Base-by-base conservation (phyloP, 2,113 vertebrate genomes). In the Oncorhynchus keta region DNA sequence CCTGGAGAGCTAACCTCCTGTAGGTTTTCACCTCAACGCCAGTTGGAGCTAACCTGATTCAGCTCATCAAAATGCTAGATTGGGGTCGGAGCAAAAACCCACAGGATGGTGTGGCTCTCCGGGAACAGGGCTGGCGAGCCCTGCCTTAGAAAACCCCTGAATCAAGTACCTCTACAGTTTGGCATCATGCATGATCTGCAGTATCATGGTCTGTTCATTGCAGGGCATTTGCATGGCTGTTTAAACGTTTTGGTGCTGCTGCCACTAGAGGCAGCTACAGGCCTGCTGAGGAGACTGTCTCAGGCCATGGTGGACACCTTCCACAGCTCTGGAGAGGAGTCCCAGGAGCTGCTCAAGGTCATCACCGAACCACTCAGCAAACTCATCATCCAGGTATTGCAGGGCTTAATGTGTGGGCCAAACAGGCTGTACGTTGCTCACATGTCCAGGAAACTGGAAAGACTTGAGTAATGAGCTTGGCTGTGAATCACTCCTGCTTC, bases 221-320 rank as follows among this genome's bases (percentile, higher is more conserved):
- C 5, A 97, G 96, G 84, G 96, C 95, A 45, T 97, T 98, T 84
- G 95, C 96, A 96, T 0, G 95, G 97, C 88, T 98, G 94, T 85
- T 98, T 98, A 81, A 97, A 97, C 0, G 96, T 97, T 45, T 81
- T 96, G 24, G 92, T 93, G 0, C 89, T 94, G 0, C 39, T 97
- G 81, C 96, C 96, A 0, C 20, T 97, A 81, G 96, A 98, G 86
- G 89, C 90, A 0, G 77, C 82, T 62, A 84, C 92, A 32, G 90
- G 93, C 2, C 94, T 95, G 87, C 89, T 97, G 76, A 95, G 84
- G 73, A 73, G 59, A 26, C 84, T 97, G 57, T 96, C 96, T 30
- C 89, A 76, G 12, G 82, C 81, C 2, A 80, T 95, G 13, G 89
- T 97, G 22, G 76, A 93, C 0, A 84, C 89, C 3, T 95, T 97